Evolutionary conservation across 2,797 vertebrate species (phyloP).

Genomic region (Anisognathus igniventris): DNA sequence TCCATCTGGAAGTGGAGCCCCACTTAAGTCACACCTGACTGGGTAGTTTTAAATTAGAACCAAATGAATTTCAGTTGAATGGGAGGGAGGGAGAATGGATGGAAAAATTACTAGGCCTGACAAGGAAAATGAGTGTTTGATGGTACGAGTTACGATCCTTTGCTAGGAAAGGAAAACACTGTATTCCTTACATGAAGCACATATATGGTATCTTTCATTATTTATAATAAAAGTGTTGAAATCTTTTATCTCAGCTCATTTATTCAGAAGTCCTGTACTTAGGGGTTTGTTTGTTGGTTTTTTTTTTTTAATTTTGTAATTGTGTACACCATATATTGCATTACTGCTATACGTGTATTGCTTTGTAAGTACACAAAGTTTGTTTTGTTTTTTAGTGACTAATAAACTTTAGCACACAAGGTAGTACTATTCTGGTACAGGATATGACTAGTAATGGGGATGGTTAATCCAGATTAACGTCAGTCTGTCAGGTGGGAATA

Average conservation of each 20-base stretch:
- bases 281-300: not conserved
- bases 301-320: constrained; percentile 62
- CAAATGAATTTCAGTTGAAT: constrained; percentile 29
- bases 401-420: constrained; percentile 57
- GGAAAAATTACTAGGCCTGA: constrained; percentile 42
- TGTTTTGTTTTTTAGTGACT: constrained; percentile 58
- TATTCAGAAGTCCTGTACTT: constrained; percentile 73
- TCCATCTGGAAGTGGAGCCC: constrained; percentile 21
- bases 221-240: constrained; percentile 80
- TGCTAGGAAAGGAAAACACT: constrained; percentile 77
- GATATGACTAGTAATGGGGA: constrained; percentile 50
- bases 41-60: constrained; percentile 60
- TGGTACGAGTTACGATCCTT: constrained; percentile 67
- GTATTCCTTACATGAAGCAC: constrained; percentile 79
- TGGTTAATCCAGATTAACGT: constrained; percentile 40
- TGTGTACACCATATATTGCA: constrained; percentile 74
- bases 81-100: not conserved
- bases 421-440: constrained; percentile 56
- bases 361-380: constrained; percentile 72
- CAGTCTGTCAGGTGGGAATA: constrained; percentile 47
- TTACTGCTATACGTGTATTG: constrained; percentile 74
- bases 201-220: constrained; percentile 73
- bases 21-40: constrained; percentile 31
- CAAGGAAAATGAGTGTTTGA: constrained; percentile 61
- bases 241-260: constrained; percentile 74